Evolutionary conservation across 1,140 invertebrate genomes (phyloP), one percentile per base, ranked within the genome.

Genomic region (Caerostris extrusa): DNA sequence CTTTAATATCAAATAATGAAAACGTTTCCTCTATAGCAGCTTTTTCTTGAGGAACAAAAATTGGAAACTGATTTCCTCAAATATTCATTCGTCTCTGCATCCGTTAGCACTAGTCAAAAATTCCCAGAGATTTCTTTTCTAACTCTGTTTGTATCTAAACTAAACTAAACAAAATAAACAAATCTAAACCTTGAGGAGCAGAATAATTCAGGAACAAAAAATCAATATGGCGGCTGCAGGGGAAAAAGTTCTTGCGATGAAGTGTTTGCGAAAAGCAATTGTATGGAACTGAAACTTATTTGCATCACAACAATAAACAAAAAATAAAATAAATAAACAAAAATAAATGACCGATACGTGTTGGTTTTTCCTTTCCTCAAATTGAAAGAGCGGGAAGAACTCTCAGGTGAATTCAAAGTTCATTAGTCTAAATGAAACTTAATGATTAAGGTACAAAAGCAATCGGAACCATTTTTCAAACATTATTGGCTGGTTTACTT

Each of bases 401-500:
- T 77, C 34, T 34, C 10, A 34, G 71, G 34, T 50, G 71, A 77
- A 77, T 77, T 77, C 71, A 53, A 10, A 50, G 19, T 12, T 53
- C 34, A 12, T 14, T 77, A 12, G 71, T 8, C 14, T 77, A 77
- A 77, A 77, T 77, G 71, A 77, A 77, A 77, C 71, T 77, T 77
- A 77, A 77, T 77, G 71, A 77, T 77, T 77, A 77, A 77, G 71
- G 71, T 77, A 77, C 71, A 77, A 77, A 77, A 77, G 71, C 10
- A 77, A 77, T 77, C 8, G 19, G 3, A 77, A 12, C 34, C 34
- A 77, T 77, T 77, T 77, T 77, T 77, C 71, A 77, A 77, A 77
- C 34, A 53, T 77, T 77, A 77, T 77, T 50, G 71, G 53, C 71
- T 77, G 10, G 34, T 14, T 34, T 12, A 17, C n/a, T 67, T 5